Evolutionary conservation across 2,113 vertebrate genomes (phyloP).

Genomic region (Ophthalmolycus amberensis): DNA sequence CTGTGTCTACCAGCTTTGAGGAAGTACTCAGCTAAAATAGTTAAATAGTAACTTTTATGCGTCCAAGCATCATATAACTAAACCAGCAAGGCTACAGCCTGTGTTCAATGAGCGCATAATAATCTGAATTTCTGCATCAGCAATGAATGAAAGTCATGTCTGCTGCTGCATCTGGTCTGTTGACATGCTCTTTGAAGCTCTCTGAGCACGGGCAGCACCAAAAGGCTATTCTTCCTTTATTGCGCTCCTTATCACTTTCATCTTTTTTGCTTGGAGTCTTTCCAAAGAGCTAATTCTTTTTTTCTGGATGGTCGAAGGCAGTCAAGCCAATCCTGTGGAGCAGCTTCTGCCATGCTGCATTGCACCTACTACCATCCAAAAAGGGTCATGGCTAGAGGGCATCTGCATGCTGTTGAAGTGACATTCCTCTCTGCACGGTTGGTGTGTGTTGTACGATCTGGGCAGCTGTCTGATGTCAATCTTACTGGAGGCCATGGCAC

Average conservation of each 20-base stretch:
- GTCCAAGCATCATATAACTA: conserved; percentile 18
- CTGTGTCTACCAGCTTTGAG: neutral
- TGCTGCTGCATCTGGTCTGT: conserved; percentile 67
- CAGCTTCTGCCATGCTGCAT: conserved; percentile 73
- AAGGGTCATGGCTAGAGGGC: conserved; percentile 74
- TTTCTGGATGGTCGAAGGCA: conserved; percentile 71
- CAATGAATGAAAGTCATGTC: conserved; percentile 60
- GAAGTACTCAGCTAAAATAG: neutral
- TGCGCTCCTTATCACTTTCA: conserved; percentile 70
- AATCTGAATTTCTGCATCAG: conserved; percentile 63
- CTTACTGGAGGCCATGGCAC: conserved; percentile 47
- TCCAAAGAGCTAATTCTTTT: conserved; percentile 74
- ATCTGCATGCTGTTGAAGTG: conserved; percentile 72
- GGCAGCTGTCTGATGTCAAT: conserved; percentile 73
- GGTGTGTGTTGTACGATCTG: conserved; percentile 50
- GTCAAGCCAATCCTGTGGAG: conserved; percentile 69
- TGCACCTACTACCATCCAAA: conserved; percentile 76
- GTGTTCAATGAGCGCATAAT: conserved; percentile 25
- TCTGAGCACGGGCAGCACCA: conserved; percentile 63
- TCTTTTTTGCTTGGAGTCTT: conserved; percentile 70
- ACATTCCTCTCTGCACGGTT: conserved; percentile 54
- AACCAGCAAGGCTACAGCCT: conserved; percentile 17
- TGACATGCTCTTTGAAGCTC: conserved; percentile 69
- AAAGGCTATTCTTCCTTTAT: conserved; percentile 69
- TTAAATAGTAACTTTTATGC: conserved; percentile 13